Base-by-base conservation (phyloP, 2,888 invertebrate genomes). In the Andrena praecox region DNA sequence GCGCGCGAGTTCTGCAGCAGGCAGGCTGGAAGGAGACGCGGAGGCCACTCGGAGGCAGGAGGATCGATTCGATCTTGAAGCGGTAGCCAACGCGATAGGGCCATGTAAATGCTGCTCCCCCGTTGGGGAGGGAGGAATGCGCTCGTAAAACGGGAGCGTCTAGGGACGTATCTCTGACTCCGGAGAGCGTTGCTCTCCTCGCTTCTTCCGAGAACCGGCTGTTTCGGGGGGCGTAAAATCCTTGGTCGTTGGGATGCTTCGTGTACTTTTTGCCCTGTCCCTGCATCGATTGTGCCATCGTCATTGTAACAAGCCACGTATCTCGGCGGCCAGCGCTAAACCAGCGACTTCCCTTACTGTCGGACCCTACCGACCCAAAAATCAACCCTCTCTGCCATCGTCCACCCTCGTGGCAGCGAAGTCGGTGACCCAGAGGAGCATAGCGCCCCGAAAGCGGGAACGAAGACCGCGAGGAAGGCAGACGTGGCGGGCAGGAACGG, bases 401-500 rank as follows among this genome's bases (percentile, higher is more conserved):
- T 42, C 24, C 35, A 10, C 20, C 10, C 12, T 27, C 2, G 12
- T 42, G 8, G 2, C 12, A 8, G 0, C 16, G 24, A 4, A 12
- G 56, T 27, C 0, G 50, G 5, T 7, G 31, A 12, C 0, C 33
- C 31, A 7, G 24, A 29, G 12, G 60, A 62, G 60, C 50, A 20
- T 80, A 86, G 85, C 82, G 84, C 78, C 77, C 83, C 84, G 81
- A 88, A 90, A 85, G 64, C 54, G 73, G 60, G 79, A 72, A 62
- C 56, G 78, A 77, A 48, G 81, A 75, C 71, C 66, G 66, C 50
- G 71, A 24, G 20, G 66, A 69, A 66, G 50, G 77, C 48, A 69
- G 68, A 66, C 42, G 4, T 5, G 42, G 42, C 5, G 42, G 42
- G 42, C 42, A 42, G 42, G 42, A 42, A 42, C 42, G 42, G 71